phyloP scores from a whole-genome alignment of 2,113 vertebrate species.

The Dipodomys ordii region DNA sequence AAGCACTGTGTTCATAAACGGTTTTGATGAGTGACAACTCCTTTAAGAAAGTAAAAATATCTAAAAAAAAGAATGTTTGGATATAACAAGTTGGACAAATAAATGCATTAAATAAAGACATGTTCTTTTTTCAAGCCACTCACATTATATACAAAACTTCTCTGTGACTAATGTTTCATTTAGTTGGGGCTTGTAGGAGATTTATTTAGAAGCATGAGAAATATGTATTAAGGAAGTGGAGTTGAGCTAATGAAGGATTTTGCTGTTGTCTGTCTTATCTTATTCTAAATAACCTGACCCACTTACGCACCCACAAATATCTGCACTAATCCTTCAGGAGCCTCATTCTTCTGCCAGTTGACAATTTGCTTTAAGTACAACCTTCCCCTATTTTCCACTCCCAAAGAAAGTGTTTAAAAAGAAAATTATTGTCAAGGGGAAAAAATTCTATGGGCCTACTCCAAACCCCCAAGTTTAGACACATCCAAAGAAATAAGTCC shows the following conservation, averaged over 20 bases:
- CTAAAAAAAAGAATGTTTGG: neutral
- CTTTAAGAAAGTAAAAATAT: too few relatives aligned
- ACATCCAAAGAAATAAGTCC: constrained; percentile 57
- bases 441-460: constrained; percentile 49
- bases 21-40: too few relatives aligned
- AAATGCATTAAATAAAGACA: neutral
- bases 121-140: constrained; percentile 40
- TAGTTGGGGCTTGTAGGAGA: constrained; percentile 10
- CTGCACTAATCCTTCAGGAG: constrained; percentile 64
- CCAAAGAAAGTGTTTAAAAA: constrained; percentile 64
- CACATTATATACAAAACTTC: constrained; percentile 67
- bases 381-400: constrained; percentile 72
- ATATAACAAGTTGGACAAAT: neutral
- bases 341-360: constrained; percentile 63
- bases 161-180: constrained; percentile 80
- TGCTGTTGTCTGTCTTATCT: neutral
- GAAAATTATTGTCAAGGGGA: constrained; percentile 72
- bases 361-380: constrained; percentile 70
- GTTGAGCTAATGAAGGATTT: constrained; percentile 61
- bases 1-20: too few relatives aligned
- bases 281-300: constrained; percentile 70
- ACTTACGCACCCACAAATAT: constrained; percentile 9
- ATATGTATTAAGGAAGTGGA: neutral
- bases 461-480: constrained; percentile 65
- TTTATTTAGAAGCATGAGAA: constrained; percentile 73